Evolutionary conservation across 2,888 invertebrate genomes (phyloP).

Genomic region (Plagodis dolabraria): DNA sequence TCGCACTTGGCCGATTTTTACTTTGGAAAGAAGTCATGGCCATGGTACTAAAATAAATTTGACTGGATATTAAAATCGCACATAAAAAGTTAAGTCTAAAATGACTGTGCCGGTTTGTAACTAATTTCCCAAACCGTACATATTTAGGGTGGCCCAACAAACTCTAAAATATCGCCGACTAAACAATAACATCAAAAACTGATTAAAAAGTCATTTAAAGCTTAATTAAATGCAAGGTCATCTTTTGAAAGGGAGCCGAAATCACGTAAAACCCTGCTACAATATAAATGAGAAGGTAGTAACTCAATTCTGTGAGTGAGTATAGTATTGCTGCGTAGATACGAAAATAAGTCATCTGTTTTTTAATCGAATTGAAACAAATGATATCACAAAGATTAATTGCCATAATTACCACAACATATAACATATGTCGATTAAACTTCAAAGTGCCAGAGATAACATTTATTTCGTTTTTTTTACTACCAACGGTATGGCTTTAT

Average conservation of each 20-base stretch:
- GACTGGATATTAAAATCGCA: not conserved
- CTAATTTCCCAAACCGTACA: not conserved
- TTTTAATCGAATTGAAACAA: too few species aligned
- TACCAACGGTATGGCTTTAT: too few species aligned
- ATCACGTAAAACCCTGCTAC: constrained; percentile 10
- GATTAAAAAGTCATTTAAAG: constrained; percentile 20
- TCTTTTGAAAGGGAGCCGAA: constrained; percentile 25
- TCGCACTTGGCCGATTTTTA: too few species aligned
- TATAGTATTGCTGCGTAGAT: not conserved
- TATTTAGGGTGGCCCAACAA: constrained; percentile 15
- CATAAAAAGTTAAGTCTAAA: not conserved
- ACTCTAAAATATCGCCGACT: constrained; percentile 6
- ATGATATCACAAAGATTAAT: too few species aligned
- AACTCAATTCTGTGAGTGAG: constrained; percentile 3
- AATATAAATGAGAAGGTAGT: constrained; percentile 4
- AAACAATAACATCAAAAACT: constrained; percentile 16
- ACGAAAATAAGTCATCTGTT: too few species aligned
- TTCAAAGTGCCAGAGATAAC: too few species aligned
- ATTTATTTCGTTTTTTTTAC: too few species aligned
- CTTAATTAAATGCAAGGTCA: constrained; percentile 25
- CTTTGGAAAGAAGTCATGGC: too few species aligned
- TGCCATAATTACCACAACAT: too few species aligned
- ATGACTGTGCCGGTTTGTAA: not conserved
- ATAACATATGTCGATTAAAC: too few species aligned
- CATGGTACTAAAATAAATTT: too few species aligned